Evolutionary conservation across 2,797 vertebrate species (phyloP).

Genomic region (Semaprochilodus insignis): DNA sequence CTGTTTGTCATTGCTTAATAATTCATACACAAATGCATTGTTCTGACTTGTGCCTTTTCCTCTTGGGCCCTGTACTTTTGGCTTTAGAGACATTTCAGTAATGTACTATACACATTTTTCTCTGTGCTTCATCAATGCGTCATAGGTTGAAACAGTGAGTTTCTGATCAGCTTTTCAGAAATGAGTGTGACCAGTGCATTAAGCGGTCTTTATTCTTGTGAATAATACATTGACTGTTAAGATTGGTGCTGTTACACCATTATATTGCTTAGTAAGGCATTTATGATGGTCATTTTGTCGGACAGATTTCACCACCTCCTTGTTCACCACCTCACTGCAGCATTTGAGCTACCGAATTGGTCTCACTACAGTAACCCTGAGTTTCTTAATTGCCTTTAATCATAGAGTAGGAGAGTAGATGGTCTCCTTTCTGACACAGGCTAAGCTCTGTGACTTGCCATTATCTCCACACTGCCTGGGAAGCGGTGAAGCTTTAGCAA

Average conservation of each 20-base stretch:
- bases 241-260: not conserved
- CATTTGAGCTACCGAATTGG: not conserved
- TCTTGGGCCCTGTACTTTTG: not conserved
- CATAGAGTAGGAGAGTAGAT: slow-evolving; percentile 43
- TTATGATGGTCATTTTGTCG: not conserved
- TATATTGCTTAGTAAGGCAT: not conserved
- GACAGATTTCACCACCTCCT: not conserved
- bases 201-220: not conserved
- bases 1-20: slow-evolving; percentile 15
- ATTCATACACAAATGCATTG: slow-evolving; percentile 27
- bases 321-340: not conserved
- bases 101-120: not conserved
- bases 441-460: slow-evolving; percentile 55
- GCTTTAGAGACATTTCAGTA: not conserved
- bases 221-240: not conserved
- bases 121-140: not conserved
- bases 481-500: slow-evolving; percentile 28
- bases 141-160: not conserved
- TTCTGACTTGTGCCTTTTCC: not conserved
- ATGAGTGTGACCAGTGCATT: no score
- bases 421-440: slow-evolving; percentile 51
- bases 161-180: not conserved
- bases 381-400: slow-evolving; percentile 47
- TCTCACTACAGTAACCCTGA: slow-evolving; percentile 26
- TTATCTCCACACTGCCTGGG: slow-evolving; percentile 50